Percentiles rank a stretch among this genome's conserved stretches.
Evolutionary conservation across 2,888 invertebrate species (phyloP).

Genomic region (Lissocephala sabroskyi): DNA sequence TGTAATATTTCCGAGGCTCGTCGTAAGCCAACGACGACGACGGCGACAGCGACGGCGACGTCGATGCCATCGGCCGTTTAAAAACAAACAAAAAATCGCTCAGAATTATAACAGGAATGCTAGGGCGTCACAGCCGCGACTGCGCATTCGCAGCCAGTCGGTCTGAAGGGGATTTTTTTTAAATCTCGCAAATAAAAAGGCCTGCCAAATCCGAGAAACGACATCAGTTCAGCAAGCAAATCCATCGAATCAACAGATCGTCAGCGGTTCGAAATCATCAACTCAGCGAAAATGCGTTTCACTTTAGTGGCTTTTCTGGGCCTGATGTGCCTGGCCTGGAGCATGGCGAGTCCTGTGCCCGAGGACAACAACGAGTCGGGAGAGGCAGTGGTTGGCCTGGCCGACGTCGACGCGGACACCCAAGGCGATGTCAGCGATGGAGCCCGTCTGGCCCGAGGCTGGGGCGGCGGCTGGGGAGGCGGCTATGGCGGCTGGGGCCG

Average conservation of each 20-base stretch:
- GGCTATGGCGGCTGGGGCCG: slow-evolving; percentile 18
- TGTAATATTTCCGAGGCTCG: no score
- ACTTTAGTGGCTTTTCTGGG: slow-evolving; percentile 21
- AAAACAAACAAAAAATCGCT: no score
- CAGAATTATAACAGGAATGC: no score
- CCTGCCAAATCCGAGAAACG: not conserved
- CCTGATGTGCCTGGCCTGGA: slow-evolving; percentile 25
- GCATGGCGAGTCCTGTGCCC: slow-evolving; percentile 14
- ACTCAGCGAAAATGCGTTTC: slow-evolving; percentile 31
- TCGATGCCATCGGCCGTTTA: no score
- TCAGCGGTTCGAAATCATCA: not conserved
- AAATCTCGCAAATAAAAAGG: slow-evolving; percentile 31
- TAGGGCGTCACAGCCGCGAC: not conserved
- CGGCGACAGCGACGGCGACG: no score
- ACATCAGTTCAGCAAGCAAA: slow-evolving; percentile 25
- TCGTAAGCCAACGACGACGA: no score
- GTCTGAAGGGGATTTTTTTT: no score
- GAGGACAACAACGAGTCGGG: not conserved
- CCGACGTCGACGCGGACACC: slow-evolving; percentile 34
- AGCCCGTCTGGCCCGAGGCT: slow-evolving; percentile 23
- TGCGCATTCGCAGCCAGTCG: no score
- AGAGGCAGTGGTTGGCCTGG: slow-evolving; percentile 12
- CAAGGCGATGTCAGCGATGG: slow-evolving; percentile 43
- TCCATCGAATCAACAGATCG: no score
- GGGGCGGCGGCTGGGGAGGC: slow-evolving; percentile 21